Conservation (phyloP, 2,113 vertebrate genomes). For the Rattus rattus region DNA sequence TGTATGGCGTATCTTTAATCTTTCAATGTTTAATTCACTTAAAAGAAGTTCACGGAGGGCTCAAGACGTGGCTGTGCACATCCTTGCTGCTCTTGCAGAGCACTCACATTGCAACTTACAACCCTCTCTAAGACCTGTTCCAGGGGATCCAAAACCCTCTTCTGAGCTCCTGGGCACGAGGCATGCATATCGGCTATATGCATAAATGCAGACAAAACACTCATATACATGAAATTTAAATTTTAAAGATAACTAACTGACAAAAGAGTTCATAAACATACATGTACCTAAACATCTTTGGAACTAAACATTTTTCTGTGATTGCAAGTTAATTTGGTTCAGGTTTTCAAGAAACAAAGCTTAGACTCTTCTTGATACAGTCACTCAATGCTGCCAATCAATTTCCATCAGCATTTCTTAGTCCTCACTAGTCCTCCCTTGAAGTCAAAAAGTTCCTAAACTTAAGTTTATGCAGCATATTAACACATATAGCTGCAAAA, state of each 20-base stretch:
- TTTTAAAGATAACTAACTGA: neutral
- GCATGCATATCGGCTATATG: neutral
- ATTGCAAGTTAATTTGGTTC: slow-evolving; percentile 16
- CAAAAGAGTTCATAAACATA: neutral
- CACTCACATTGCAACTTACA: neutral
- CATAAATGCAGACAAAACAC: neutral
- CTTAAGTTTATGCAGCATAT: slow-evolving; percentile 33
- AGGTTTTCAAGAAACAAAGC: slow-evolving; percentile 46
- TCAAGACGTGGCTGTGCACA: neutral
- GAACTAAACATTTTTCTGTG: slow-evolving; percentile 26
- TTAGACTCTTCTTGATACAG: slow-evolving; percentile 14
- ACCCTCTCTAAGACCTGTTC: neutral
- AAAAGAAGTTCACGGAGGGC: neutral
- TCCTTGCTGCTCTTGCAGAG: neutral
- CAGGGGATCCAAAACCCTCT: neutral
- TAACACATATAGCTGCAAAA: slow-evolving; percentile 51
- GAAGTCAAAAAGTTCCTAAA: slow-evolving; percentile 36
- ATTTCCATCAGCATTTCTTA: slow-evolving; percentile 28
- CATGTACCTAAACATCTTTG: neutral
- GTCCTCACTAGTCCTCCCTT: neutral
- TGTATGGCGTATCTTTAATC: neutral
- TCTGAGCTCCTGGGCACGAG: neutral
- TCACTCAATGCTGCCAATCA: neutral
- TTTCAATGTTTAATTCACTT: slow-evolving; percentile 57
- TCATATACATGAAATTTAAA: neutral